A percentile compares a stretch with the other conserved stretches of the same genome.
Conservation (phyloP, 92 coral and sea anemone genomes). For the Palythoa caribaeorum region DNA sequence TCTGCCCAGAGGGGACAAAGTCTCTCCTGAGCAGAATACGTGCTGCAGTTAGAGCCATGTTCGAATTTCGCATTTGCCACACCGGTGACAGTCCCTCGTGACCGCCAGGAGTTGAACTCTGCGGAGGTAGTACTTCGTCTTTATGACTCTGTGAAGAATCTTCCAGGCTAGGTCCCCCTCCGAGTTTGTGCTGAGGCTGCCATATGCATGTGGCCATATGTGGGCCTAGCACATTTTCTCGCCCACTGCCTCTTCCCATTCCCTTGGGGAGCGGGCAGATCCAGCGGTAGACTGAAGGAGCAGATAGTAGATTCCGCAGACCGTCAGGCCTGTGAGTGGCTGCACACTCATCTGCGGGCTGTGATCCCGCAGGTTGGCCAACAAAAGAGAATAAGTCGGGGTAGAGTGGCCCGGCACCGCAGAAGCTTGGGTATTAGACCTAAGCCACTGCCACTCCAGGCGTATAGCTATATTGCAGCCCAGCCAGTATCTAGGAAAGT, state of each 20-base stretch:
- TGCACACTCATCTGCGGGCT: neutral
- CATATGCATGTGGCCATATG: too few relatives aligned
- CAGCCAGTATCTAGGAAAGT: conserved; percentile 47
- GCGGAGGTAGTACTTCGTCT: neutral
- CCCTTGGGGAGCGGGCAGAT: neutral
- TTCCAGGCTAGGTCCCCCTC: conserved; percentile 5
- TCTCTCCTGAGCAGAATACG: neutral
- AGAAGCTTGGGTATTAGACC: neutral
- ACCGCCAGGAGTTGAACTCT: neutral
- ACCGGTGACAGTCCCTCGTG: neutral
- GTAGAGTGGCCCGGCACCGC: neutral
- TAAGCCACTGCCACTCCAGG: conserved; percentile 24
- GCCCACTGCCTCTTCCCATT: neutral
- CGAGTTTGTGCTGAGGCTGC: too few relatives aligned
- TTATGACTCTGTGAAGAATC: conserved; percentile 6
- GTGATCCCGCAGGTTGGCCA: neutral
- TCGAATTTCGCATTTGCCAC: neutral
- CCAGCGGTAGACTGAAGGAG: neutral
- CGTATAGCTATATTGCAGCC: neutral
- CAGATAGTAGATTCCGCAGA: neutral
- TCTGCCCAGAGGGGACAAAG: too few relatives aligned
- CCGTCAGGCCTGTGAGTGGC: neutral
- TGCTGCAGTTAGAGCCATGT: neutral
- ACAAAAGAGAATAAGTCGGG: neutral
- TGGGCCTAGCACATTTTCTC: neutral